Evolutionary conservation across 2,797 vertebrate genomes (phyloP).

Genomic region (Ficedula albicollis): DNA sequence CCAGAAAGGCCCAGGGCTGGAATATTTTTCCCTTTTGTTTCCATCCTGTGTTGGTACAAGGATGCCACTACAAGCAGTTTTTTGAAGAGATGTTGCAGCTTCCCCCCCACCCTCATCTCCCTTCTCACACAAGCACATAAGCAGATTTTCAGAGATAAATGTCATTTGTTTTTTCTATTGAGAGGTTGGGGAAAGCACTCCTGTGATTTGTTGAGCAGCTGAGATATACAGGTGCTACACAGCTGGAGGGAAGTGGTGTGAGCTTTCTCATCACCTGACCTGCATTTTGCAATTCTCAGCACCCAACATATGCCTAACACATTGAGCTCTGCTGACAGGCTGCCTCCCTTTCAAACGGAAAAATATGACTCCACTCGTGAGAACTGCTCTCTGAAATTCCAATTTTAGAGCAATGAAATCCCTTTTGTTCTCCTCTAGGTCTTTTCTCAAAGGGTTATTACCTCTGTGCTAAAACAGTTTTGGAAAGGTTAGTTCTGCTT

Average conservation of each 20-base stretch:
- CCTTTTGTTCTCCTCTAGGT: background rate
- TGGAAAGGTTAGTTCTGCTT: conserved; percentile 17
- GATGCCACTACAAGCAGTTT: background rate
- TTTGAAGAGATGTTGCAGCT: background rate
- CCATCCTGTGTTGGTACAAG: background rate
- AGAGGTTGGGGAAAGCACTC: background rate
- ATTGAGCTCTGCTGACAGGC: background rate
- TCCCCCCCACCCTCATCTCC: fast-evolving
- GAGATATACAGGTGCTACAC: background rate
- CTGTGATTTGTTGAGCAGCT: background rate
- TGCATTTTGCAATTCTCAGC: background rate
- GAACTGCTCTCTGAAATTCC: background rate
- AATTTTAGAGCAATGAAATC: background rate
- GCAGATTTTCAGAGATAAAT: background rate
- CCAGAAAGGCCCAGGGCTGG: background rate
- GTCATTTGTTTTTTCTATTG: background rate
- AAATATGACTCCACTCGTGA: background rate
- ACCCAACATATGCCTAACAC: background rate
- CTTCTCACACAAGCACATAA: background rate
- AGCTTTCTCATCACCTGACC: background rate
- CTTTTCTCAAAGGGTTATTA: background rate
- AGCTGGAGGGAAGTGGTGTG: background rate
- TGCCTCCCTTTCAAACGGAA: conserved; percentile 17
- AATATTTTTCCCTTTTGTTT: background rate
- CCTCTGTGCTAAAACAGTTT: background rate